Base-by-base conservation (phyloP, 2,888 invertebrate species). In the Apamea crenata region DNA sequence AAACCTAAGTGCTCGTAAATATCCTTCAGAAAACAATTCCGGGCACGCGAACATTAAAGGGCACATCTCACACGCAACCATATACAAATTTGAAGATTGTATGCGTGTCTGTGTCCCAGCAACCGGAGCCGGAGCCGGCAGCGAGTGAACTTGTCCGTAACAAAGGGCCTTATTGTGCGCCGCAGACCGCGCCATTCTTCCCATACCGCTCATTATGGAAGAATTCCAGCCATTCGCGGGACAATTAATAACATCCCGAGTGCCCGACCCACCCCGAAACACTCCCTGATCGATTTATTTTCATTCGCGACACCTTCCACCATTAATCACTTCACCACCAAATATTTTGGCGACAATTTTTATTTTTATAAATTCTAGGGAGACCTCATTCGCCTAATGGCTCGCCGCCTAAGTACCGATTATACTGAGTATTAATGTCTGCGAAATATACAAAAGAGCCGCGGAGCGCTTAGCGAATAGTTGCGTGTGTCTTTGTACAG, bases 161-260 rank as follows among this genome's bases (percentile, higher is more conserved):
- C 88, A 90, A 88, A 86, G 83, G 84, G 82, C 80, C 85, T 81
- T 86, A 87, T 89, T 90, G 89, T 89, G 85, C 85, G 36, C 70
- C 77, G 77, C 86, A 84, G 86, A 87, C 85, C 89, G 87, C 87
- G 82, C 85, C 88, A 90, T 91, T 91, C 91, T 91, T 91, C 84
- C 82, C 85, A 88, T 87, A 78, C 86, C 86, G 85, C 90, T 90
- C 92, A 91, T 91, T 91, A 91, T 85, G 80, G 71, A 86, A 83
- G 89, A 87, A 91, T 90, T 87, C 83, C 86, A 87, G 85, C 82
- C 82, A 87, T 86, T 86, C 87, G 86, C 80, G 87, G 83, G 80
- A 90, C 88, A 90, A 91, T 91, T 91, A 91, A 91, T 91, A 91
- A 90, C 87, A 89, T 79, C 87, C 83, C 78, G 68, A 78, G 71